phyloP scores from a whole-genome alignment of 2,888 invertebrate genomes.

The Campoletis raptor region DNA sequence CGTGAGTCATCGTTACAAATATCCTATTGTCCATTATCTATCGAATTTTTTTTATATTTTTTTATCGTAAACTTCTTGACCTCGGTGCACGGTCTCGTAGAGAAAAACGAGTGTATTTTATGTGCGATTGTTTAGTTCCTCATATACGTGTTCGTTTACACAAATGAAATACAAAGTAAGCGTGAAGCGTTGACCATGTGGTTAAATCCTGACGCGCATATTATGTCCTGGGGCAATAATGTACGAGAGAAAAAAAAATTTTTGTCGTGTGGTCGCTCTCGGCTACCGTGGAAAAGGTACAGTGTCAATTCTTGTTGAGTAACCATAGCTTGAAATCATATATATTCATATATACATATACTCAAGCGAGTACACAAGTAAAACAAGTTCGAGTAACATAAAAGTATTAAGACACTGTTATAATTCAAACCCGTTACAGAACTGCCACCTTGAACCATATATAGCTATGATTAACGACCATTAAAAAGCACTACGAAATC shows the following conservation, averaged over 20 bases:
- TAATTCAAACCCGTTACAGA: neutral
- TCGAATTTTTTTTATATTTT: neutral
- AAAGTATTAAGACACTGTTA: neutral
- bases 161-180: slow-evolving; percentile 22
- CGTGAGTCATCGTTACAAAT: slow-evolving; percentile 9
- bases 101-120: slow-evolving; percentile 24
- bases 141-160: neutral
- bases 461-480: neutral
- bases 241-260: slow-evolving; percentile 6
- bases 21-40: slow-evolving; percentile 25
- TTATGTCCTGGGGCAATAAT: slow-evolving; percentile 9
- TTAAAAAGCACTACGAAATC: neutral
- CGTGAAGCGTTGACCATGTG: neutral
- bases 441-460: neutral
- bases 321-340: neutral
- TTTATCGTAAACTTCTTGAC: slow-evolving; percentile 14
- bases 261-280: slow-evolving; percentile 16
- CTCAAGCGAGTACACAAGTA: neutral
- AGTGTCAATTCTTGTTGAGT: slow-evolving; percentile 35
- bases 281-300: slow-evolving; percentile 33
- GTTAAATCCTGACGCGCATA: neutral
- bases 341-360: neutral
- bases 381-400: neutral
- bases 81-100: neutral
- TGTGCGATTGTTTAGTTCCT: slow-evolving; percentile 43